Evolutionary conservation across 2,888 invertebrate species (phyloP).

Genomic region (Apamea sordens): DNA sequence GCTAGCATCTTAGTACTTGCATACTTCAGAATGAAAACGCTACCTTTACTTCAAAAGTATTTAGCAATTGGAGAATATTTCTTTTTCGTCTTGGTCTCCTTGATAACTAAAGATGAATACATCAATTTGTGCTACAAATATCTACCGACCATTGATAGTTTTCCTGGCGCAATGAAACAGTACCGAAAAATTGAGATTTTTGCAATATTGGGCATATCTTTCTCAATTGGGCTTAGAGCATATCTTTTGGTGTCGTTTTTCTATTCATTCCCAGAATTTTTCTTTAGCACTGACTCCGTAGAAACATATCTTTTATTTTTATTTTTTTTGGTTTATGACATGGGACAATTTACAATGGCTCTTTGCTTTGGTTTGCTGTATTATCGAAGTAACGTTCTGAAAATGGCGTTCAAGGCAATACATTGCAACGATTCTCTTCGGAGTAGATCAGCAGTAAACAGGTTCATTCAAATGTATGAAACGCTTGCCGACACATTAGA

Average conservation of each 20-base stretch:
- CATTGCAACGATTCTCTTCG: not conserved
- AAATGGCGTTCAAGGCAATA: not conserved
- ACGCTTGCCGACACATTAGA: not conserved
- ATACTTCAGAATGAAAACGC: not conserved
- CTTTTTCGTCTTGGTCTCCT: not conserved
- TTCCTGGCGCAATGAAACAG: not conserved
- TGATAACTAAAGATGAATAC: not conserved
- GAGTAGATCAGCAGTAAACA: slow-evolving; percentile 3
- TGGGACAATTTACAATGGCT: not conserved
- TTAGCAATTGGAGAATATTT: not conserved
- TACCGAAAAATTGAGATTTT: not conserved
- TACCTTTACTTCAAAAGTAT: not conserved
- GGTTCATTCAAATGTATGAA: slow-evolving; percentile 18
- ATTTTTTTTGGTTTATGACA: not conserved
- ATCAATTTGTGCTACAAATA: not conserved
- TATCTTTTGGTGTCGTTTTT: rapidly evolving
- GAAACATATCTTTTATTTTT: not conserved
- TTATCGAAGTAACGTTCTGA: slow-evolving; percentile 4
- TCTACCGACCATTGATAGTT: not conserved
- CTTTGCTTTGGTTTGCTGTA: slow-evolving; percentile 15
- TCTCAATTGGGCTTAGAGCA: not conserved
- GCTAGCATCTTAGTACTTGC: not conserved
- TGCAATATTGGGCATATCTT: not conserved
- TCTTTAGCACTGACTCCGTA: not conserved
- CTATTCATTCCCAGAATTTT: not conserved